These are phyloP conservation scores for Formica selysi DNA, from an alignment of 1,140 invertebrate genomes.

Conservation along the genomic window DNA sequence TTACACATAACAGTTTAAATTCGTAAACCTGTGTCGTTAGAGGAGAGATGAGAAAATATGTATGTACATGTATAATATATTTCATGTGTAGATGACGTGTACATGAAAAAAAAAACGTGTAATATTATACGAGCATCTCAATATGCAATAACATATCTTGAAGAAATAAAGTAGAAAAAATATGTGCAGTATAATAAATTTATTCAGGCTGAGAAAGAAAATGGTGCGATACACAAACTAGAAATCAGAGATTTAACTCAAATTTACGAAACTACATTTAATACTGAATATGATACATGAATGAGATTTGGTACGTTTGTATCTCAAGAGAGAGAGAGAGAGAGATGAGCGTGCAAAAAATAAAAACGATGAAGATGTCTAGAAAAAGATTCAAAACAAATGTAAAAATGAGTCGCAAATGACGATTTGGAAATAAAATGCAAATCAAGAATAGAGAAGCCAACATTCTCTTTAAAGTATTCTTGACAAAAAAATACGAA, in stretches of 20 bases:
- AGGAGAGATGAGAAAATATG: conserved; percentile 10
- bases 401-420: neutral
- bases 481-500: conserved; percentile 14
- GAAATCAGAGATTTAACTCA: neutral
- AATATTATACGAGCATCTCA: conserved; percentile 26
- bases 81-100: neutral
- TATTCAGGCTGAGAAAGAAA: conserved; percentile 34
- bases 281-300: conserved; percentile 5
- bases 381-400: conserved; percentile 14
- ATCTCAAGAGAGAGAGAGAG: neutral
- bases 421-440: conserved; percentile 1
- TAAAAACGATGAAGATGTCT: neutral
- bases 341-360: neutral
- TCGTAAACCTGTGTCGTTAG: neutral
- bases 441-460: conserved; percentile 35
- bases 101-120: neutral
- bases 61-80: conserved; percentile 3
- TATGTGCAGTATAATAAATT: conserved; percentile 22
- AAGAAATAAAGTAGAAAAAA: neutral
- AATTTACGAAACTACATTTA: conserved; percentile 34
- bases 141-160: conserved; percentile 28
- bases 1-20: conserved; percentile 15
- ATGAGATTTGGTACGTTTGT: neutral
- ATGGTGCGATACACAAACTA: conserved; percentile 8
- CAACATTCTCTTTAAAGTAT: conserved; percentile 45